Conservation (phyloP, 2,888 invertebrate species). For the Gastrophysa polygoni region DNA sequence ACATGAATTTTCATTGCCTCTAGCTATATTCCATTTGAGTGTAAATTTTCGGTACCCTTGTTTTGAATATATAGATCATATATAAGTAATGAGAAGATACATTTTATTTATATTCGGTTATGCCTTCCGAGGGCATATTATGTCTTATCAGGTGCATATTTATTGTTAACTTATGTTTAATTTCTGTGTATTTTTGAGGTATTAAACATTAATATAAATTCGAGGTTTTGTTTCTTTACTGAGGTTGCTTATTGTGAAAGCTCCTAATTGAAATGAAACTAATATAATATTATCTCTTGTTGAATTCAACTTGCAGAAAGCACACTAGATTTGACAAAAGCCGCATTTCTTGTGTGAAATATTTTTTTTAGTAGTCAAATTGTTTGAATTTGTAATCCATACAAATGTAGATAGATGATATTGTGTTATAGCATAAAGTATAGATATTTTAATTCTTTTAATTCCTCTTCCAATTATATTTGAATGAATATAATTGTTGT, state of each 20-base stretch:
- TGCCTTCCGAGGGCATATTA: conserved; percentile 19
- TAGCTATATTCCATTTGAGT: conserved; percentile 30
- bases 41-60: conserved; percentile 27
- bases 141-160: conserved; percentile 31
- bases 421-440: conserved; percentile 31
- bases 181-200: conserved; percentile 27
- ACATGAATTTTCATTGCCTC: conserved; percentile 30
- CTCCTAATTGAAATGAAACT: conserved; percentile 21
- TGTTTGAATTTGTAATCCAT: conserved; percentile 30
- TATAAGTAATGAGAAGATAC: conserved; percentile 25
- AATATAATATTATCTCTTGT: conserved; percentile 4
- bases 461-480: conserved; percentile 40
- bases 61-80: conserved; percentile 27
- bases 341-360: conserved; percentile 19
- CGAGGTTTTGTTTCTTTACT: conserved; percentile 13
- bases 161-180: conserved; percentile 29
- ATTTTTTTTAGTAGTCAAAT: conserved; percentile 34
- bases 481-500: conserved; percentile 41
- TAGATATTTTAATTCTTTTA: conserved; percentile 28
- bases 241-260: conserved; percentile 19
- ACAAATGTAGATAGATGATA: conserved; percentile 31
- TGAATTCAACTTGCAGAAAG: conserved; percentile 12
- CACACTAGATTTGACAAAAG: conserved; percentile 16
- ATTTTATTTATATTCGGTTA: conserved; percentile 27
- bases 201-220: conserved; percentile 29